A percentile compares a stretch with the other conserved stretches of the same genome.
Evolutionary conservation across 1,140 invertebrate genomes (phyloP).

Genomic region (Drosophila bocqueti): DNA sequence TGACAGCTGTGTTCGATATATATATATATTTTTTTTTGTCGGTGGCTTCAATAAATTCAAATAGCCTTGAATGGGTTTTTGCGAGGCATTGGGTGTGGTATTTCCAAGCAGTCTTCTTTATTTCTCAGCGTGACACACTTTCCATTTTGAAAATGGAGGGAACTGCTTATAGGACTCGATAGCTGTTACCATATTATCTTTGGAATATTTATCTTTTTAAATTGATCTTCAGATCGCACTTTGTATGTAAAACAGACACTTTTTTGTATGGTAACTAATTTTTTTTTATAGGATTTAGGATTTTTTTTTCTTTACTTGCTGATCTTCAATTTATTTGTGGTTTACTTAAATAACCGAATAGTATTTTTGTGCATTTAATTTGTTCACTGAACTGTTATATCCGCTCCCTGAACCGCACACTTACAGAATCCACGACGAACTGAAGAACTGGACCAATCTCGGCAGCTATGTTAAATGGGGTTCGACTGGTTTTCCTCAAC

Average conservation of each 20-base stretch:
- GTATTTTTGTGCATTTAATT: neutral
- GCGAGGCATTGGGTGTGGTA: conserved; percentile 37
- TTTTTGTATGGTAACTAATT: neutral
- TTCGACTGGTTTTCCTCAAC: conserved; percentile 8
- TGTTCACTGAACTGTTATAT: conserved; percentile 1
- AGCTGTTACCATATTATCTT: neutral
- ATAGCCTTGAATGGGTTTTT: conserved; percentile 6
- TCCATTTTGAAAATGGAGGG: conserved; percentile 22
- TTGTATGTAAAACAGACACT: neutral
- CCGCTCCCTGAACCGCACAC: conserved; percentile 41
- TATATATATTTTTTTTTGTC: neutral
- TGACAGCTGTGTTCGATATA: conserved; percentile 30
- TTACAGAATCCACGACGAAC: conserved; percentile 53
- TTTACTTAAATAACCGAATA: neutral
- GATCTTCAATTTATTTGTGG: neutral
- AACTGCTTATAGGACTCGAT: neutral
- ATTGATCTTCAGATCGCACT: conserved; percentile 2
- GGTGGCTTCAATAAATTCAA: conserved; percentile 22
- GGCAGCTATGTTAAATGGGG: conserved; percentile 8
- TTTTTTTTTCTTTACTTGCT: neutral
- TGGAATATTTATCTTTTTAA: neutral
- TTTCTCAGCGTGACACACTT: neutral
- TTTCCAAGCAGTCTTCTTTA: neutral
- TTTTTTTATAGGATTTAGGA: neutral
- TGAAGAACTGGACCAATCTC: conserved; percentile 33